Evolutionary conservation across 92 coral and sea anemone species (phyloP), one percentile per base, ranked within the genome.

Genomic region (Heliopora coerulea): DNA sequence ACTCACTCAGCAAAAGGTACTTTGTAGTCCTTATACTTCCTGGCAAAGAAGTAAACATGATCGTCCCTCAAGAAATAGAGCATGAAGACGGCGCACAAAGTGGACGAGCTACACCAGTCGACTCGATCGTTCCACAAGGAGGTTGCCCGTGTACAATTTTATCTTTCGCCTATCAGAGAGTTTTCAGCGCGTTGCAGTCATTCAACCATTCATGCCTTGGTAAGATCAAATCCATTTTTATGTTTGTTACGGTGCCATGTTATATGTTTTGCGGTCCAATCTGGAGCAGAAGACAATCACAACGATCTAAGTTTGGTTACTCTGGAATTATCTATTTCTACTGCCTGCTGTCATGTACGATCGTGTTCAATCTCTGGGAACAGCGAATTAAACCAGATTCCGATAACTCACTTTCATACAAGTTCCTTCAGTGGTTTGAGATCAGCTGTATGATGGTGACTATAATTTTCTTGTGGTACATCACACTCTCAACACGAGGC

Each of bases 321-420:
- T 35, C 49, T 23, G 74, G 74, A 11, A 67, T 67, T 18, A 35
- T 67, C 31, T 67, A 67, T 48, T 67, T 67, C 32, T 67, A 67
- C 29, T 23, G 44, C 30, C 74, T 67, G 1, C 41, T 65, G 52
- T 0, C 72, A 5, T 65, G 56, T 32, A 65, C 56, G 29, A 65
- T 65, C 41, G 54, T 65, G 34, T 40, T 67, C 24, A 67, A 67
- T 24, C 74, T 67, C 54, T 49, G 39, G 57, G 74, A 67, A 33
- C 59, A 46, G 59, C 74, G 59, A 25, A 48, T 0, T 7, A 26
- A 67, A 20, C 2, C 14, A 0, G 8, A 25, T 3, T 25, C 28
- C n/a, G 0, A 49, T 12, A 0, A 3, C 2, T 21, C 7, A 18
- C 7, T n/a, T n/a, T 29, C 58, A 12, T 27, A 67, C 37, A 34